Evolutionary conservation across 1,140 invertebrate species (phyloP).

Genomic region (Drosophila repleta): DNA sequence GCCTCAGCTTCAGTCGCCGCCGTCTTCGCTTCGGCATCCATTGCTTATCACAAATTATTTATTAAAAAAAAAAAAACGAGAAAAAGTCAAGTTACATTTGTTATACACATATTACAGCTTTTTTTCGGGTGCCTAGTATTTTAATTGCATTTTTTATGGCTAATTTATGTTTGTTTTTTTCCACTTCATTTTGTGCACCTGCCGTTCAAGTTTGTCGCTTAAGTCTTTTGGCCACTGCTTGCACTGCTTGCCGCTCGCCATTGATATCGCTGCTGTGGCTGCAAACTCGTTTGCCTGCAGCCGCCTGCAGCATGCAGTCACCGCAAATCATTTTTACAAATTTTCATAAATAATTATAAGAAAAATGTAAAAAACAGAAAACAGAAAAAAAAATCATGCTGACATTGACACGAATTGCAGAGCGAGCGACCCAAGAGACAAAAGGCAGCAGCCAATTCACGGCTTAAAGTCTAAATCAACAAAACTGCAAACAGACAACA

Average conservation of each 20-base stretch:
- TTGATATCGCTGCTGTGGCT: conserved; percentile 22
- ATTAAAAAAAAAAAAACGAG: background rate
- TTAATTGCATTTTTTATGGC: background rate
- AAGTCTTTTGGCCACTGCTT: conserved; percentile 48
- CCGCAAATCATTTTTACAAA: conserved; percentile 21
- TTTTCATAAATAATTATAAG: conserved; percentile 35
- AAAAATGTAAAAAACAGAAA: conserved; percentile 24
- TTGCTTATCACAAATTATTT: conserved; percentile 29
- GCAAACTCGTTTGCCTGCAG: conserved; percentile 52
- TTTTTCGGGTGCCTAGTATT: background rate
- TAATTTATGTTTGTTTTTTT: background rate
- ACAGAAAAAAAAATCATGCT: conserved; percentile 65
- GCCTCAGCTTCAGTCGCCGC: conserved; percentile 12
- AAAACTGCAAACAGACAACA: conserved; percentile 29
- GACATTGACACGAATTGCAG: conserved; percentile 79
- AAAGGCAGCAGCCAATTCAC: conserved; percentile 45
- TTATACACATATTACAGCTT: background rate
- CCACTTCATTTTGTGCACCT: conserved; percentile 11
- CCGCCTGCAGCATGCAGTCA: conserved; percentile 1
- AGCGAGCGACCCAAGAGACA: conserved; percentile 17
- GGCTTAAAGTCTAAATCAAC: conserved; percentile 70
- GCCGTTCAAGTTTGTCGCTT: conserved; percentile 46
- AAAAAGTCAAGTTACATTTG: background rate
- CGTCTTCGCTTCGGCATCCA: conserved; percentile 11
- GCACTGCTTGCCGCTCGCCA: conserved; percentile 29